Evolutionary conservation across 2,113 vertebrate genomes (phyloP), one percentile per base, ranked within the genome.

Genomic region (Rhagologus leucostigma): DNA sequence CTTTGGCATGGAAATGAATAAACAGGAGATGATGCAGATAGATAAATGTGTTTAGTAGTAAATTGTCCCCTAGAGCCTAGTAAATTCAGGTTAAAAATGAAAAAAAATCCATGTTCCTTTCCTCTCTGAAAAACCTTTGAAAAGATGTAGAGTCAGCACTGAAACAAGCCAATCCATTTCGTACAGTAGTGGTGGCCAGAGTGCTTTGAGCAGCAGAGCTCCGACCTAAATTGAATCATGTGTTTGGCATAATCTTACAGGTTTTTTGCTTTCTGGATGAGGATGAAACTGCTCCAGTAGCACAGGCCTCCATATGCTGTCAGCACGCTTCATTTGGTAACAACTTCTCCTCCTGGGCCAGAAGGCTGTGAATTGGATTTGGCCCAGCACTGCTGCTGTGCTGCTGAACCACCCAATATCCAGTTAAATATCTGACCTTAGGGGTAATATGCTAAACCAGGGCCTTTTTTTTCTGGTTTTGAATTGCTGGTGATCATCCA

Each of bases 291-390:
- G 47, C 60, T 92, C n/a, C 82, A 88, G 92, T 90, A 94, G 93
- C 92, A 37, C 59, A 77, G 75, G 67, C 75, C 44, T 96, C 93
- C 95, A 84, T 93, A 90, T 94, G 95, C 84, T 88, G 68, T 96
- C 83, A 88, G 37, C 79, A 93, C 1, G n/a, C 95, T 90, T 96
- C 95, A 81, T 92, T 95, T 88, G 90, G 85, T 92, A 92, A 93
- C 95, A 93, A 70, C 87, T 92, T 83, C 33, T 86, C 67, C 84
- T 95, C 64, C 78, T 63, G 68, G 60, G 82, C 91, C 90, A 76
- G 70, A 70, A 91, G 47, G 70, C 87, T 88, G 71, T 56, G 47
- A 77, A 24, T 90, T 96, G 95, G 88, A 70, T 87, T 94, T 90
- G 37, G 47, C 71, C 75, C 90, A 96, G 82, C 56, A 49, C 15